These are phyloP conservation scores for Burhinus bistriatus DNA, from an alignment of 2,113 vertebrate genomes.

Conservation along the genomic window DNA sequence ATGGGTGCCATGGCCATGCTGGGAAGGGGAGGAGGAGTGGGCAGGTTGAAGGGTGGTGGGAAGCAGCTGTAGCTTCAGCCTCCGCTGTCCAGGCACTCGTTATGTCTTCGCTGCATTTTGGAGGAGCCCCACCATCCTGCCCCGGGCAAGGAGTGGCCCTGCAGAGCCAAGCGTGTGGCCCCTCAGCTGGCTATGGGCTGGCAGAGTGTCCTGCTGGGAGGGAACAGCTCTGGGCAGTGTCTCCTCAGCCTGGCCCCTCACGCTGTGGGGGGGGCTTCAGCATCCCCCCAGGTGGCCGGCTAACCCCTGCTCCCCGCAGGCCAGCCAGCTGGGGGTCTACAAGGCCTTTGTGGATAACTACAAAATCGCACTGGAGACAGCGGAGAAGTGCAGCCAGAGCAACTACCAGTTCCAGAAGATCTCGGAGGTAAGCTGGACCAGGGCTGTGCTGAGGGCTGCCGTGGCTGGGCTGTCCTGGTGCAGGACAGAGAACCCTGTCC, in stretches of 20 bases:
- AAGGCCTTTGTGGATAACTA: constrained; percentile 99
- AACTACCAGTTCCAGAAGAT: constrained; percentile 96
- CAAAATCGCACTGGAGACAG: constrained; percentile 91
- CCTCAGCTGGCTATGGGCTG: neutral
- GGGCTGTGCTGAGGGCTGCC: neutral
- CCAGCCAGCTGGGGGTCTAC: constrained; percentile 94
- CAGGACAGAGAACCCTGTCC: neutral
- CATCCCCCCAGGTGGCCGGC: neutral
- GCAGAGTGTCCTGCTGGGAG: neutral
- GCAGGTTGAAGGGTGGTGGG: neutral
- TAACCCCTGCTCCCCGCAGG: constrained; percentile 69
- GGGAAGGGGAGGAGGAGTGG: neutral
- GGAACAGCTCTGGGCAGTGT: neutral
- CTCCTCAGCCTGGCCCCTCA: neutral
- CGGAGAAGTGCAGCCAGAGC: constrained; percentile 93
- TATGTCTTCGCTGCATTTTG: neutral
- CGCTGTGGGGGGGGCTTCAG: neutral
- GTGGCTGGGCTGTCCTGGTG: accelerated
- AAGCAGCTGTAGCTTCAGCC: neutral
- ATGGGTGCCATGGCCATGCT: neutral
- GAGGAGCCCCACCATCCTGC: neutral
- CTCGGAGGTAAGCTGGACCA: constrained; percentile 84
- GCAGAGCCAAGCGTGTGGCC: neutral
- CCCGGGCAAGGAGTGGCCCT: neutral
- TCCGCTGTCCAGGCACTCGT: accelerated